Evolutionary conservation across 1,140 invertebrate genomes (phyloP).

Genomic region (Homalodisca vitripennis): DNA sequence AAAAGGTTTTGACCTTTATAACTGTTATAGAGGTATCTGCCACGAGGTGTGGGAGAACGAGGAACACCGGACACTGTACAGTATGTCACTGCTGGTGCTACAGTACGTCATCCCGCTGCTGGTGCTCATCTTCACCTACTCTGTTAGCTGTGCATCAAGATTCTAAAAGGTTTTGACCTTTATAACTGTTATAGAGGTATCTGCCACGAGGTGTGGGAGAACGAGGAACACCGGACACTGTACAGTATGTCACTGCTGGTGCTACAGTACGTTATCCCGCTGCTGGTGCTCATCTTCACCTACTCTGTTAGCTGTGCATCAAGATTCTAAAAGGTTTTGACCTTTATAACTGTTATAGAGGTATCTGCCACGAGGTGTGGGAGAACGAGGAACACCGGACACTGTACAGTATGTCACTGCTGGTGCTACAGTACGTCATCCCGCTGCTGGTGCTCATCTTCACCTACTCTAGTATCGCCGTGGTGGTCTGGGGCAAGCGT

Average conservation of each 20-base stretch:
- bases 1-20: no score
- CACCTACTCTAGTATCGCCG: constrained; percentile 83
- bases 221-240: constrained; percentile 56
- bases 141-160: constrained; percentile 73
- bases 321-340: background rate
- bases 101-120: constrained; percentile 83
- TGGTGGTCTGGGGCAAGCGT: constrained; percentile 85
- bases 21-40: constrained; percentile 70
- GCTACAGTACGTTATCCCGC: constrained; percentile 83
- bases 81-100: constrained; percentile 71
- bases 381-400: constrained; percentile 54
- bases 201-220: constrained; percentile 65
- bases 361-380: constrained; percentile 69
- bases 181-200: no score
- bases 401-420: constrained; percentile 73
- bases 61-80: constrained; percentile 66
- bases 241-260: constrained; percentile 77
- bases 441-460: constrained; percentile 81
- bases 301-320: constrained; percentile 82
- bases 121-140: constrained; percentile 86
- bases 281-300: constrained; percentile 80
- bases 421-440: constrained; percentile 82
- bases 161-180: no score
- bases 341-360: constrained; percentile 50
- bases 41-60: constrained; percentile 60